phyloP scores from a whole-genome alignment of 2,797 vertebrate species.

The Tragopan temminckii region DNA sequence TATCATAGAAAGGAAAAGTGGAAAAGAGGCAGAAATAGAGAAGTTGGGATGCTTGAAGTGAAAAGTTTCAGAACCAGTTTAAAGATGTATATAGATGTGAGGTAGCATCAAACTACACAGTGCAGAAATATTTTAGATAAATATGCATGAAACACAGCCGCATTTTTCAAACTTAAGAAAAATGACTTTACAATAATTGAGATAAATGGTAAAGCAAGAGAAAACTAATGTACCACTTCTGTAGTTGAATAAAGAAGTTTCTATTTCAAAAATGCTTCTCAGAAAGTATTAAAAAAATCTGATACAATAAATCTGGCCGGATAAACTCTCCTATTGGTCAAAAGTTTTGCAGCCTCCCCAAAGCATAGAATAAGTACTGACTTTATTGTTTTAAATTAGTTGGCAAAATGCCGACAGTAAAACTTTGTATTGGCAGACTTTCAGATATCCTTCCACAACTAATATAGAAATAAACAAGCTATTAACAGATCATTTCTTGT shows the following conservation, averaged over 20 bases:
- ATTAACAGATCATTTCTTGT: background rate
- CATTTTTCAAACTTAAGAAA: background rate
- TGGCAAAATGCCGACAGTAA: background rate
- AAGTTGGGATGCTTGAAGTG: background rate
- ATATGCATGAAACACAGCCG: background rate
- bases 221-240: background rate
- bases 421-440: background rate
- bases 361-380: background rate
- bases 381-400: background rate
- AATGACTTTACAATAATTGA: background rate
- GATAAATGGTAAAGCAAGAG: background rate
- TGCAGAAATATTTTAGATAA: background rate
- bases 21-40: background rate
- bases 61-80: background rate
- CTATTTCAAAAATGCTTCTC: background rate
- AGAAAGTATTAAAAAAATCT: background rate
- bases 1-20: background rate
- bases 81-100: background rate
- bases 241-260: background rate
- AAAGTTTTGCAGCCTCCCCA: background rate
- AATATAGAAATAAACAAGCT: background rate
- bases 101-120: background rate
- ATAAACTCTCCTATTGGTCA: background rate
- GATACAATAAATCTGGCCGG: background rate
- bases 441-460: background rate